Evolutionary conservation across 2,888 invertebrate species (phyloP).

Genomic region (Lepidonotus clava): DNA sequence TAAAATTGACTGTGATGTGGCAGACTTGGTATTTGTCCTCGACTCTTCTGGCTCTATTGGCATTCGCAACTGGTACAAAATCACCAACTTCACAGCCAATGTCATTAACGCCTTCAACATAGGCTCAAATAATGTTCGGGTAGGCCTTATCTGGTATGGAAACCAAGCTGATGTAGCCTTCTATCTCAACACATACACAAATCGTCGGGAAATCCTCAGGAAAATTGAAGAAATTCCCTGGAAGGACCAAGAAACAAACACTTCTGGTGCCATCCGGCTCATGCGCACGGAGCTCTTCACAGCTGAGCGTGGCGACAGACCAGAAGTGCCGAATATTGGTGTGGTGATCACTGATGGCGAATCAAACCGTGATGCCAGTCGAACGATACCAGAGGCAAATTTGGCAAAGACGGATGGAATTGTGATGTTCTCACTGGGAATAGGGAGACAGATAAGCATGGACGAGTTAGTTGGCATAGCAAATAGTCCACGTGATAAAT

Average conservation of each 20-base stretch:
- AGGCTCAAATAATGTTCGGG: background rate
- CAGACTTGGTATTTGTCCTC: background rate
- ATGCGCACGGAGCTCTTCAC: slow-evolving; percentile 48
- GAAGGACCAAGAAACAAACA: slow-evolving; percentile 54
- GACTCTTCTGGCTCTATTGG: slow-evolving; percentile 46
- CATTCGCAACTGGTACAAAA: slow-evolving; percentile 32
- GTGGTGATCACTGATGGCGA: slow-evolving; percentile 52
- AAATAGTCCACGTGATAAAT: slow-evolving; percentile 57
- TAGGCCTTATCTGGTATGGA: slow-evolving; percentile 24
- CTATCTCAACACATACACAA: background rate
- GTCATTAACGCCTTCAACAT: slow-evolving; percentile 29
- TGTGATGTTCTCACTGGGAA: slow-evolving; percentile 38
- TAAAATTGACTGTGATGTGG: background rate
- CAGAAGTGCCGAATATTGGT: slow-evolving; percentile 33
- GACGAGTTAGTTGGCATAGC: slow-evolving; percentile 62
- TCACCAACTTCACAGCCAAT: slow-evolving; percentile 40
- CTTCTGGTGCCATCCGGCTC: slow-evolving; percentile 46
- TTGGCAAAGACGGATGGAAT: slow-evolving; percentile 31
- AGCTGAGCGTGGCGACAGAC: background rate
- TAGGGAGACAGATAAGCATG: slow-evolving; percentile 11
- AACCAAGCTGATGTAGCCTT: slow-evolving; percentile 37
- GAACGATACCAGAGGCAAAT: slow-evolving; percentile 1
- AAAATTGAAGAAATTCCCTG: slow-evolving; percentile 11
- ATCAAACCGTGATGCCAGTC: slow-evolving; percentile 4
- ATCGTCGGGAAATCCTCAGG: background rate